These are phyloP conservation scores for Carpatolechia fugitivella DNA, from an alignment of 2,888 invertebrate genomes.

Conservation along the genomic window DNA sequence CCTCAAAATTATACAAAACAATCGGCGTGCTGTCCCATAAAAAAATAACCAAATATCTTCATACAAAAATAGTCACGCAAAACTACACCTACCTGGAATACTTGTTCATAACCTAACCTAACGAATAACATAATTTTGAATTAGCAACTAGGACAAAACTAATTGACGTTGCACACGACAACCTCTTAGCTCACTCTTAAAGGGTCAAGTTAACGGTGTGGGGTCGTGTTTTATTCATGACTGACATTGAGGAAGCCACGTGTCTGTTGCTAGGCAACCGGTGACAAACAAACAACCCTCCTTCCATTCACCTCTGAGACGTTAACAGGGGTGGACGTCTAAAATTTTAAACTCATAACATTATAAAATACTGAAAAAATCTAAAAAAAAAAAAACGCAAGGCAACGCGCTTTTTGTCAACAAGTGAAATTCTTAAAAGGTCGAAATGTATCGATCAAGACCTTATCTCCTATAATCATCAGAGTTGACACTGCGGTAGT, in stretches of 20 bases:
- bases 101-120: background rate
- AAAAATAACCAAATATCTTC: too few species aligned
- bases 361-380: too few species aligned
- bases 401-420: too few species aligned
- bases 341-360: too few species aligned
- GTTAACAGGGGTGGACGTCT: slow-evolving; percentile 25
- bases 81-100: too few species aligned
- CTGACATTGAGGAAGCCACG: slow-evolving; percentile 61
- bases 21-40: too few species aligned
- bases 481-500: too few species aligned
- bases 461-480: too few species aligned
- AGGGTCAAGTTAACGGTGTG: slow-evolving; percentile 54
- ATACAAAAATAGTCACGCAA: too few species aligned
- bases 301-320: slow-evolving; percentile 45
- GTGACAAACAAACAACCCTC: slow-evolving; percentile 44
- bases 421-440: background rate
- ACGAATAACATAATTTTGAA: background rate
- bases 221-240: slow-evolving; percentile 58
- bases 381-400: too few species aligned
- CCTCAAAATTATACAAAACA: too few species aligned
- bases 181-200: slow-evolving; percentile 17
- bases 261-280: slow-evolving; percentile 56
- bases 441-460: too few species aligned
- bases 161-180: background rate
- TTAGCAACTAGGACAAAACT: background rate